Evolutionary conservation across 2,888 invertebrate species (phyloP), one percentile per base, ranked within the genome.

Genomic region (Drosophila testacea): DNA sequence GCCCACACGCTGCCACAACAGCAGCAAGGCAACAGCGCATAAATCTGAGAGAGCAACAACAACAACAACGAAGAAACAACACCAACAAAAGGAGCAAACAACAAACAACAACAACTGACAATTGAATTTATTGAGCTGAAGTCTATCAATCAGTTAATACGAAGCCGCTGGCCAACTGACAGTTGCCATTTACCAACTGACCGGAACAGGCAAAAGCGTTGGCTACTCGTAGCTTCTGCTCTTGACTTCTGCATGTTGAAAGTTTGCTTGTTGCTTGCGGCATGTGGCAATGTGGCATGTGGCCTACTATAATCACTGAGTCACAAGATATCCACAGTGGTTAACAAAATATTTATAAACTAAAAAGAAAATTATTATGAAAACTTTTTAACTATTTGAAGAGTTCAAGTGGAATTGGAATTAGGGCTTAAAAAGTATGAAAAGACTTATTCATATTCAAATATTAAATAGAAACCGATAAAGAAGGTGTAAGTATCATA

Each of bases 81-180:
- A 51, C 59, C 69, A 52, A 41, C 27, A 30, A 30, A 48, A 47
- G 5, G 55, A 13, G 38, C 22, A 22, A 51, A 54, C 51, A 46
- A 50, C 73, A 41, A 28, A 9, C 27, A 61, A n/a, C 52, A 42
- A 44, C 73, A 30, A 66, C 85, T 77, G 83, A 85, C 88, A 83
- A 83, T 83, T 83, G 88, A 83, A 83, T 83, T 83, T 83, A 83
- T 83, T 83, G 83, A 75, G 76, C 70, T 69, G 71, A 72, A 78
- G 83, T 83, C 83, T 57, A 83, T 83, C 83, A 86, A 88, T 83
- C 83, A 83, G 83, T 88, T 76, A 88, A 83, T 80, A 73, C 73
- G 88, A 83, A 72, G 60, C 86, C 78, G 57, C 46, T 46, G 77
- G 51, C 63, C 75, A 44, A 55, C 62, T 62, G 62, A 62, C 62